Conservation (phyloP, 2,888 invertebrate genomes). For the Escarpia spicata region DNA sequence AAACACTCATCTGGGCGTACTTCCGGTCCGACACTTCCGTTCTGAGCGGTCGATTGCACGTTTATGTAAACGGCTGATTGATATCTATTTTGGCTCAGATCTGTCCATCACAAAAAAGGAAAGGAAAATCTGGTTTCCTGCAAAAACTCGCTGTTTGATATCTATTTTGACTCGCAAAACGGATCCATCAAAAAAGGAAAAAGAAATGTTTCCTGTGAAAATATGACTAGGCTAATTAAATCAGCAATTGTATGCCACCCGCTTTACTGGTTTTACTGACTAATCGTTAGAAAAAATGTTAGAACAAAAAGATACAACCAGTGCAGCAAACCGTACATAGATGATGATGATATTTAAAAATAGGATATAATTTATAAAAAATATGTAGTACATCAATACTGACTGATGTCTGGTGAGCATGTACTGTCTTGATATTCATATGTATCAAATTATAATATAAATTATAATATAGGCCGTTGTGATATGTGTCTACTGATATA, state of each 20-base stretch:
- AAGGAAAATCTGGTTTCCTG: not conserved
- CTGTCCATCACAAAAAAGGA: not conserved
- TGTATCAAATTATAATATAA: too few relatives aligned
- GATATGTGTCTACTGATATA: too few relatives aligned
- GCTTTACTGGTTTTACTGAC: too few relatives aligned
- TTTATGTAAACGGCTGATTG: not conserved
- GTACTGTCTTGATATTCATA: too few relatives aligned
- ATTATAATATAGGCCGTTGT: too few relatives aligned
- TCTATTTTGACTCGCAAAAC: not conserved
- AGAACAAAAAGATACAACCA: not conserved
- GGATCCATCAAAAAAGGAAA: not conserved
- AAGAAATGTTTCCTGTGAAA: not conserved
- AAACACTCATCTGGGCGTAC: not conserved
- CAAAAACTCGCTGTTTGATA: not conserved
- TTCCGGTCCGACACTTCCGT: not conserved
- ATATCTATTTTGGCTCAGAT: not conserved
- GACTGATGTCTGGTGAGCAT: too few relatives aligned
- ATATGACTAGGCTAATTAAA: not conserved
- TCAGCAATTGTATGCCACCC: not conserved
- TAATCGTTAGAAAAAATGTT: too few relatives aligned
- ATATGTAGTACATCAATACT: too few relatives aligned
- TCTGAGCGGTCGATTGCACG: not conserved
- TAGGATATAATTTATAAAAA: too few relatives aligned
- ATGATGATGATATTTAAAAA: not conserved
- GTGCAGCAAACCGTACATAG: not conserved